Percentiles rank a stretch among this genome's conserved stretches.
These are phyloP conservation scores for Rhogogaster chlorosoma DNA, from an alignment of 2,888 invertebrate species.

Conservation along the genomic window DNA sequence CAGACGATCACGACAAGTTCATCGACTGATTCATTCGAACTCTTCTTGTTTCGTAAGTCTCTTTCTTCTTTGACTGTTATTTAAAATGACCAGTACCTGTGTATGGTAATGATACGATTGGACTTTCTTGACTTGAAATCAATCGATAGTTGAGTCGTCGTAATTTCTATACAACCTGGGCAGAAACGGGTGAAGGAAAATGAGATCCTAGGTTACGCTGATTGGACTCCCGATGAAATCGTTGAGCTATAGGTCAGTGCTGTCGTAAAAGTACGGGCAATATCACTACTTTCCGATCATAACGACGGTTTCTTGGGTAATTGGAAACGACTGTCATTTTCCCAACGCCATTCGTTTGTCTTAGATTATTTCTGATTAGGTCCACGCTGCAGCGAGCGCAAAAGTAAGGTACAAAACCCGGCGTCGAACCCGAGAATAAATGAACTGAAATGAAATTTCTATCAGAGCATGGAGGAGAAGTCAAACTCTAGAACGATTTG, in stretches of 20 bases:
- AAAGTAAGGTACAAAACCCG: neutral
- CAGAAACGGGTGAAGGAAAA: neutral
- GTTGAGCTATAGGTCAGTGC: slow-evolving; percentile 29
- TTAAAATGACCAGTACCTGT: neutral
- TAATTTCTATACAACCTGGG: neutral
- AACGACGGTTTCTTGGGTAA: slow-evolving; percentile 38
- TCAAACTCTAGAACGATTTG: neutral
- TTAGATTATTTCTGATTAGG: neutral
- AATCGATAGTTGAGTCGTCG: neutral
- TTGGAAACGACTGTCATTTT: slow-evolving; percentile 42
- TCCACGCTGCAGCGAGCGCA: neutral
- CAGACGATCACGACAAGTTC: neutral
- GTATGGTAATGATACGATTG: slow-evolving; percentile 28
- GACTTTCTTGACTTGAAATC: neutral
- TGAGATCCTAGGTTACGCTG: neutral
- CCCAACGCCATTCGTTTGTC: slow-evolving; percentile 21
- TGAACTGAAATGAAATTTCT: neutral
- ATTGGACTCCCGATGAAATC: slow-evolving; percentile 45
- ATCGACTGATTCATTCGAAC: neutral
- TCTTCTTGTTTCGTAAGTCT: neutral
- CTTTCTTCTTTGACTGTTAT: neutral
- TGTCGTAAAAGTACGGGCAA: slow-evolving; percentile 17
- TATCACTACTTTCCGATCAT: slow-evolving; percentile 47
- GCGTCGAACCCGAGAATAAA: neutral
- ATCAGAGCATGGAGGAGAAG: neutral